Conservation (phyloP, 2,888 invertebrate genomes). For the Agriopis leucophaearia region DNA sequence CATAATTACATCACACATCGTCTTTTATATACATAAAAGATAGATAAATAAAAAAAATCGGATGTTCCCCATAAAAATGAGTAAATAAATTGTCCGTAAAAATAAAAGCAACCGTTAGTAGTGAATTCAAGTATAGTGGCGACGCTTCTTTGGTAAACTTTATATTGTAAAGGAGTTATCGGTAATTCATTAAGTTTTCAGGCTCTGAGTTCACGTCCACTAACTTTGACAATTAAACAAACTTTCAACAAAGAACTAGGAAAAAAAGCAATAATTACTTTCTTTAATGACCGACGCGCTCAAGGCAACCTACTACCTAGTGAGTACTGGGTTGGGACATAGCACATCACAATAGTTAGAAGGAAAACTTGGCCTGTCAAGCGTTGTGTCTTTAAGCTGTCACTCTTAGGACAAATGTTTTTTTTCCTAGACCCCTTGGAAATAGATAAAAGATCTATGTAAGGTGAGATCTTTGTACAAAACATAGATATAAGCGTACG, state of each 20-base stretch:
- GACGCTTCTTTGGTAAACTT: neutral
- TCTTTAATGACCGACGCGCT: conserved; percentile 71
- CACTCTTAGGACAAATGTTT: neutral
- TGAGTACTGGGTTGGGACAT: conserved; percentile 17
- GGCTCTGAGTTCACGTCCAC: conserved; percentile 48
- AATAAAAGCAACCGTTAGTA: neutral
- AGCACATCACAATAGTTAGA: conserved; percentile 16
- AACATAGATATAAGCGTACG: too few species aligned
- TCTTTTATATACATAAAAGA: too few species aligned
- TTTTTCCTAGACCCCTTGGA: too few species aligned
- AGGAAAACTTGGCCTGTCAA: neutral
- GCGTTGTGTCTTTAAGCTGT: neutral
- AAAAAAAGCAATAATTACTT: conserved; percentile 77
- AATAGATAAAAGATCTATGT: too few species aligned
- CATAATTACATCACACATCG: too few species aligned
- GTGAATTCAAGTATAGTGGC: neutral
- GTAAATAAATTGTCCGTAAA: too few species aligned
- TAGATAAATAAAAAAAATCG: too few species aligned
- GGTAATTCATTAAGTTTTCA: conserved; percentile 64
- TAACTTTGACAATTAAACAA: conserved; percentile 80
- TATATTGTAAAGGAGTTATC: conserved; percentile 40
- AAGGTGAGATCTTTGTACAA: too few species aligned
- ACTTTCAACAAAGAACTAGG: conserved; percentile 69
- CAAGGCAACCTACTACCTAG: conserved; percentile 47
- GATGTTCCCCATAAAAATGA: too few species aligned